Evolutionary conservation across 2,888 invertebrate species (phyloP).

Genomic region (Orthosia gracilis): DNA sequence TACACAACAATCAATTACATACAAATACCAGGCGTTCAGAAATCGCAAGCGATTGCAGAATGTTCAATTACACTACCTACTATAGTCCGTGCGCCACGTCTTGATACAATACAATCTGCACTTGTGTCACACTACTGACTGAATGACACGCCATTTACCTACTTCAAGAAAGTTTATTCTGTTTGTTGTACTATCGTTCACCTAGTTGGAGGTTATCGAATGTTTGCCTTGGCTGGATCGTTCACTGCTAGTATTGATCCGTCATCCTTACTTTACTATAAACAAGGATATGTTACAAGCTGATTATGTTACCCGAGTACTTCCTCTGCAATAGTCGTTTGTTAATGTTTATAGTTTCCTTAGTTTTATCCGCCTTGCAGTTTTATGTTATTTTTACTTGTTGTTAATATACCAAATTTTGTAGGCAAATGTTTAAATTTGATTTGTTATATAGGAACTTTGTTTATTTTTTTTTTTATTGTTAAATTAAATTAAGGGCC

Average conservation of each 20-base stretch:
- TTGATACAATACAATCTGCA: constrained; percentile 76
- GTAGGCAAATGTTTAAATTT: not conserved
- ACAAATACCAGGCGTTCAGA: constrained; percentile 74
- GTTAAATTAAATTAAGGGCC: no score
- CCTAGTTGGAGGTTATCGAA: constrained; percentile 65
- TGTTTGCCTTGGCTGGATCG: constrained; percentile 59
- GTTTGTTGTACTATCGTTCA: constrained; percentile 41
- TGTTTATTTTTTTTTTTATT: no score
- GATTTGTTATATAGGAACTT: not conserved
- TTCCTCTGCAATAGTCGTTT: constrained; percentile 39
- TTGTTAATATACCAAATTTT: not conserved
- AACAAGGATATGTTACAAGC: constrained; percentile 54
- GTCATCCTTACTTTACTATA: constrained; percentile 52
- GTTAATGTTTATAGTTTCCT: constrained; percentile 41
- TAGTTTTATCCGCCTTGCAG: not conserved
- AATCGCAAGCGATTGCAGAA: constrained; percentile 50
- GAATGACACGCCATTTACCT: constrained; percentile 35
- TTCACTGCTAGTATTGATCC: constrained; percentile 32
- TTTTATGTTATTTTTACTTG: not conserved
- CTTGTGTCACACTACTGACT: constrained; percentile 56
- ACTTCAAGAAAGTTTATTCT: constrained; percentile 32
- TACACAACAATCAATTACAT: constrained; percentile 62
- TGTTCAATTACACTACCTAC: constrained; percentile 31
- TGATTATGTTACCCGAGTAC: constrained; percentile 27
- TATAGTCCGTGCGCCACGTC: constrained; percentile 70